phyloP scores from a whole-genome alignment of 2,797 vertebrate genomes.

The Hydrophis major region DNA sequence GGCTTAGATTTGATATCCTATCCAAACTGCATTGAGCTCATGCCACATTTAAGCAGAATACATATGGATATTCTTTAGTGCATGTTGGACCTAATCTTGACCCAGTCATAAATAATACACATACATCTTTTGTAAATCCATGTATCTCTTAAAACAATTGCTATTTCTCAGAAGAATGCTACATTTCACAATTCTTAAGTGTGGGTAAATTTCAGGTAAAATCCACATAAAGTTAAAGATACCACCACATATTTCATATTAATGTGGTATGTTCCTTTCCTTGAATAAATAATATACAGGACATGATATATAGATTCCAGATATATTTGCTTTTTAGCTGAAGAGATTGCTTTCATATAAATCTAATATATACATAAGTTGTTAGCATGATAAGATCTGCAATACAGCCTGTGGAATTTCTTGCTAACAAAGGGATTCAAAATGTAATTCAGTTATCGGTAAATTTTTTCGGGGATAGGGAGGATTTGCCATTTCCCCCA shows the following conservation, averaged over 20 bases:
- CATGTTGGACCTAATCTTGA: background rate
- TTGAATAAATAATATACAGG: background rate
- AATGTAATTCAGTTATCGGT: conserved; percentile 57
- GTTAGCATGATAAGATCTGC: conserved; percentile 17
- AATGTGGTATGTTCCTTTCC: background rate
- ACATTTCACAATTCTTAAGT: background rate
- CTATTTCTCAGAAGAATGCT: background rate
- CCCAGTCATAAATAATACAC: background rate
- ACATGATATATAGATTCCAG: background rate
- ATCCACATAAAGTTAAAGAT: background rate
- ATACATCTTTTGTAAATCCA: background rate
- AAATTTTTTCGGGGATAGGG: conserved; percentile 38
- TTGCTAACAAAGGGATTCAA: conserved; percentile 36
- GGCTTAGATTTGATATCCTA: background rate
- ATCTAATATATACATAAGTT: conserved; percentile 4
- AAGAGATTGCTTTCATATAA: background rate
- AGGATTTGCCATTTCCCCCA: background rate
- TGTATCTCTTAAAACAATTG: background rate
- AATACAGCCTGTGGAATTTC: conserved; percentile 39
- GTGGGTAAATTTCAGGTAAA: background rate
- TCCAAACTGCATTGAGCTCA: background rate
- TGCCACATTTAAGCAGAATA: background rate
- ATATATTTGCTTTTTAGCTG: conserved; percentile 22
- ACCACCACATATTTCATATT: background rate
- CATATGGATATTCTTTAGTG: background rate